Base-by-base conservation (phyloP, 1,140 invertebrate genomes). In the Drosophila tsacasi region DNA sequence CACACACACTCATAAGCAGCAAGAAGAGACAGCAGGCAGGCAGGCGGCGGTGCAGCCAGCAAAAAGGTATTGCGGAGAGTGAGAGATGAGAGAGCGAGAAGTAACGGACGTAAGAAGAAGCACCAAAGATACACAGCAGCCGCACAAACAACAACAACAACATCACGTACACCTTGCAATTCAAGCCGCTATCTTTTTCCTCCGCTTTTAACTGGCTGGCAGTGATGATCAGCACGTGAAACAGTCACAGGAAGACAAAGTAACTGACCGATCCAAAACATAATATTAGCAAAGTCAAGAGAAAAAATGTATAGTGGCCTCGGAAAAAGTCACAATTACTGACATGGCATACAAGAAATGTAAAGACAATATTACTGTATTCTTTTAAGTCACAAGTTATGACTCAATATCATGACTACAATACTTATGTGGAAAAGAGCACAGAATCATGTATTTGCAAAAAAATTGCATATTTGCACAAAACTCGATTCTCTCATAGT, bases 41-140 rank as follows among this genome's bases (percentile, higher is more conserved):
- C 42, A 64, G 67, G 23, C 57, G 30, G 30, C 52, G 52, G 30
- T 12, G 50, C 50, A 59, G 50, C 52, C 65, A 73, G 66, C 40
- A 44, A 71, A 79, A 83, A 79, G 69, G 66, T 76, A 83, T 74
- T 57, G 55, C 49, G 72, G 50, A 58, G 57, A 76, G 66, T 40
- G 46, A 67, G 63, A 76, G 85, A 89, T 78, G 84, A 67, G 71
- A 87, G 78, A 83, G 76, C 61, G 76, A 83, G 73, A 87, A 89
- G 84, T 87, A 87, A 87, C 83, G 83, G 83, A 87, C 81, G 84
- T 75, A 87, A 80, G 81, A 89, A 86, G 75, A 78, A 87, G 81
- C 81, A 87, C 62, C 85, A 89, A 90, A 89, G 81, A 89, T 81
- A 90, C 85, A 89, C 84, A 85, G 63, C 76, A 69, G 78, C 78